A percentile compares a stretch with the other conserved stretches of the same genome.
Conservation (phyloP, 2,888 invertebrate species). For the Agonum fuliginosum region DNA sequence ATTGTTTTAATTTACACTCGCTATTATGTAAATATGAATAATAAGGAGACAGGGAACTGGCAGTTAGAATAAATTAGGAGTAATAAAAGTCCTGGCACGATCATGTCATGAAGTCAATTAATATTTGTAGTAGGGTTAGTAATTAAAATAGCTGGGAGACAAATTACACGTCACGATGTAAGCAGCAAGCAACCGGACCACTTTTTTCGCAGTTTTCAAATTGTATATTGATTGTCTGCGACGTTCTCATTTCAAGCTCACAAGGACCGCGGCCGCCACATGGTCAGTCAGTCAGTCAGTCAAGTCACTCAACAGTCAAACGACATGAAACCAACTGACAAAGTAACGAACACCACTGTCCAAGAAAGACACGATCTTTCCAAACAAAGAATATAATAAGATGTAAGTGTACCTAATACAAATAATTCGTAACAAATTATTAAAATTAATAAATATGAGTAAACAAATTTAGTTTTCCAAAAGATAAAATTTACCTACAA, state of each 20-base stretch:
- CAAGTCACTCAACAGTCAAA: too few species aligned
- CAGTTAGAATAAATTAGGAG: slow-evolving; percentile 2
- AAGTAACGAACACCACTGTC: slow-evolving; percentile 1
- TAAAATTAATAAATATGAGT: too few species aligned
- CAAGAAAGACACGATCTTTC: not conserved
- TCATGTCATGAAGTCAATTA: slow-evolving; percentile 17
- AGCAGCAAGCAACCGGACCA: slow-evolving; percentile 38
- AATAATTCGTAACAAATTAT: too few species aligned
- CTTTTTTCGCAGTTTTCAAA: slow-evolving; percentile 50
- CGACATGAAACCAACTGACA: too few species aligned
- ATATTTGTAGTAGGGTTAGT: slow-evolving; percentile 45
- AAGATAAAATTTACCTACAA: too few species aligned
- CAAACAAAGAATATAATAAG: too few species aligned
- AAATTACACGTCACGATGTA: slow-evolving; percentile 56
- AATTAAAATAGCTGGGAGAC: slow-evolving; percentile 64
- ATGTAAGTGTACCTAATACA: too few species aligned
- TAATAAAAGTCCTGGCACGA: slow-evolving; percentile 12
- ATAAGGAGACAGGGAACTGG: not conserved
- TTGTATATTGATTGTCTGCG: slow-evolving; percentile 54
- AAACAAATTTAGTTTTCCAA: too few species aligned
- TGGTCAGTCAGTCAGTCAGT: not conserved
- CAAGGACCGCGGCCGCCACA: slow-evolving; percentile 32
- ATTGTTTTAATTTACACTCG: too few species aligned
- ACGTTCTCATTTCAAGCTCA: slow-evolving; percentile 51
- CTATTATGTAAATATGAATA: too few species aligned